Percentiles rank a stretch among this genome's conserved stretches.
Evolutionary conservation across 2,797 vertebrate genomes (phyloP).

Genomic region (Loris lydekkerianus): DNA sequence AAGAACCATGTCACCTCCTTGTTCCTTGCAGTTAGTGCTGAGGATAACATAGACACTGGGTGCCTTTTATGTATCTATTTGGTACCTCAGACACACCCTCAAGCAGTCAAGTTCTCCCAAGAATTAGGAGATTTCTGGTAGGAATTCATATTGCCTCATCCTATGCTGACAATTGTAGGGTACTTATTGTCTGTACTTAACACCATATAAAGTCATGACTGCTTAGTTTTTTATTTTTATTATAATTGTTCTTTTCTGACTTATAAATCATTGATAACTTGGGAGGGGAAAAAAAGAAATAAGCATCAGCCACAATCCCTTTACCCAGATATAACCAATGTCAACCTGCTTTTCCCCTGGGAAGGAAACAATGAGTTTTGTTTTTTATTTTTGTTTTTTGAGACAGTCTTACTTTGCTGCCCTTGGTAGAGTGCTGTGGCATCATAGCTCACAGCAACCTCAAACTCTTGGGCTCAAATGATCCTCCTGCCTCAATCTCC

Average conservation of each 20-base stretch:
- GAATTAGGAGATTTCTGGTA: neutral
- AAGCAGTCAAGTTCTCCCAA: neutral
- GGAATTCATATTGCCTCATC: neutral
- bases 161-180: neutral
- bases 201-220: neutral
- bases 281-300: neutral
- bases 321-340: neutral
- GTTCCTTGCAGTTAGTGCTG: neutral
- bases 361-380: neutral
- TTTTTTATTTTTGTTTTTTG: too few relatives aligned
- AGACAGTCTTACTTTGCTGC: too few relatives aligned
- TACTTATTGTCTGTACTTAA: neutral
- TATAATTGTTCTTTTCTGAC: neutral
- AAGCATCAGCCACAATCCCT: neutral
- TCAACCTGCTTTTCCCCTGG: neutral
- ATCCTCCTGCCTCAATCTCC: too few relatives aligned
- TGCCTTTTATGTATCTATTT: neutral
- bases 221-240: neutral
- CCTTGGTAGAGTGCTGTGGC: too few relatives aligned
- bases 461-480: too few relatives aligned
- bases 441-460: too few relatives aligned
- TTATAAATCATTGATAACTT: slow-evolving; percentile 25
- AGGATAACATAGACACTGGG: neutral
- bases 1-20: neutral
- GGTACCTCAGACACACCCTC: neutral